Conservation (phyloP, 2,888 invertebrate species). For the Troglohyphantes excavatus region DNA sequence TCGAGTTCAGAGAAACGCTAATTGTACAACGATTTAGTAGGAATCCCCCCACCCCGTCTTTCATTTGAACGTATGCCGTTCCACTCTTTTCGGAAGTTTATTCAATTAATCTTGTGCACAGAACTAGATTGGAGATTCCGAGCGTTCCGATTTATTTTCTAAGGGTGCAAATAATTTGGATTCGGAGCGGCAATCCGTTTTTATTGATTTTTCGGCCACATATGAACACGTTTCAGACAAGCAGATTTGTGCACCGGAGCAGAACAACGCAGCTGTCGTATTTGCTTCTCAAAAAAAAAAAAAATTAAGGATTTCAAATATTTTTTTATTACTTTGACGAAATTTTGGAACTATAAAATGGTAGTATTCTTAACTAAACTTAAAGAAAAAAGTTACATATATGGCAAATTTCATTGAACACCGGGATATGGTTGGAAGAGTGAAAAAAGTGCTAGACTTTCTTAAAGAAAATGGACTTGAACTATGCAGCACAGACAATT, state of each 20-base stretch:
- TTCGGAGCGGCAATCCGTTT: constrained; percentile 10
- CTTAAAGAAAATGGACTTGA: too few relatives aligned
- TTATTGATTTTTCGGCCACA: constrained; percentile 31
- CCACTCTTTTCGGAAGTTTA: not conserved
- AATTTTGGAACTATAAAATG: too few relatives aligned
- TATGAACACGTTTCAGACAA: not conserved
- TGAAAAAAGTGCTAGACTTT: too few relatives aligned
- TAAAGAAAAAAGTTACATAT: too few relatives aligned
- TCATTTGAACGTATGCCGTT: not conserved
- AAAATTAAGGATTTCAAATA: too few relatives aligned
- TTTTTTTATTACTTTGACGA: too few relatives aligned
- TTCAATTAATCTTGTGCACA: constrained; percentile 45
- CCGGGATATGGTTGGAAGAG: too few relatives aligned
- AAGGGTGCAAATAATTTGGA: constrained; percentile 33
- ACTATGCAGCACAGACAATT: too few relatives aligned
- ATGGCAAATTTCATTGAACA: too few relatives aligned
- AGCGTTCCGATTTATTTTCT: constrained; percentile 28
- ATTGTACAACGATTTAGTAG: constrained; percentile 11
- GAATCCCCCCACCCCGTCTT: not conserved
- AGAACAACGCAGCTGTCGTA: not conserved
- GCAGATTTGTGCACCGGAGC: not conserved
- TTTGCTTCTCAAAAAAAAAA: not conserved
- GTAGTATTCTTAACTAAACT: too few relatives aligned
- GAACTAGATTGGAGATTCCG: constrained; percentile 45
- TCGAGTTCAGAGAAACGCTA: constrained; percentile 6